phyloP scores from a whole-genome alignment of 2,888 invertebrate genomes.

The Cephus pygmeus region DNA sequence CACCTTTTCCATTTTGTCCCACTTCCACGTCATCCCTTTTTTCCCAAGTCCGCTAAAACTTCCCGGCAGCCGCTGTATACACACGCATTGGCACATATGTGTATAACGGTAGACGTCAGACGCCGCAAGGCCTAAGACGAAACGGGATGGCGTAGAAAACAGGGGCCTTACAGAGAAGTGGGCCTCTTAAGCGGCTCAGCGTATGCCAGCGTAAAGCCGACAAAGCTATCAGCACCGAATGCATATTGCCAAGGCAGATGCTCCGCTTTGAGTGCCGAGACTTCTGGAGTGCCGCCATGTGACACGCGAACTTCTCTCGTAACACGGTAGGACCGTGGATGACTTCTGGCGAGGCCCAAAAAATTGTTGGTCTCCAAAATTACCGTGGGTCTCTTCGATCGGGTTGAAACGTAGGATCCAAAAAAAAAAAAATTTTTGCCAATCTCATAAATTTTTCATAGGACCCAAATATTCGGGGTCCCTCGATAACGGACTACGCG shows the following conservation, averaged over 20 bases:
- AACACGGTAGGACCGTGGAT: background rate
- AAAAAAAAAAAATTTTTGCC: too few species aligned
- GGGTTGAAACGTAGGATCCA: background rate
- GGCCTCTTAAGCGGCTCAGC: conserved; percentile 54
- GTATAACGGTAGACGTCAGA: background rate
- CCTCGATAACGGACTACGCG: background rate
- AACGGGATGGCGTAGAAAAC: background rate
- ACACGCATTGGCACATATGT: background rate
- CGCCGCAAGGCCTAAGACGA: background rate
- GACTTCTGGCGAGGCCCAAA: background rate
- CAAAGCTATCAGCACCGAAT: conserved; percentile 56
- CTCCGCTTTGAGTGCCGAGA: conserved; percentile 13
- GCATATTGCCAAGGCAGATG: conserved; percentile 29
- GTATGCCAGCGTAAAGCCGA: conserved; percentile 48
- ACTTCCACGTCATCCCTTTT: background rate
- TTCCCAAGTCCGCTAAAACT: background rate
- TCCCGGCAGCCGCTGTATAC: background rate
- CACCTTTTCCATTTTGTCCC: background rate
- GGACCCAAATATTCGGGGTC: background rate
- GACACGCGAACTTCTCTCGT: conserved; percentile 9
- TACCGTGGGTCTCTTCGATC: background rate
- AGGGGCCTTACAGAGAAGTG: conserved; percentile 17
- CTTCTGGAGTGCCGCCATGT: conserved; percentile 21
- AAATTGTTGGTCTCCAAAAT: background rate
- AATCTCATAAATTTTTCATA: background rate